Evolutionary conservation across 2,888 invertebrate genomes (phyloP), one percentile per base, ranked within the genome.

Genomic region (Atrina japonica): DNA sequence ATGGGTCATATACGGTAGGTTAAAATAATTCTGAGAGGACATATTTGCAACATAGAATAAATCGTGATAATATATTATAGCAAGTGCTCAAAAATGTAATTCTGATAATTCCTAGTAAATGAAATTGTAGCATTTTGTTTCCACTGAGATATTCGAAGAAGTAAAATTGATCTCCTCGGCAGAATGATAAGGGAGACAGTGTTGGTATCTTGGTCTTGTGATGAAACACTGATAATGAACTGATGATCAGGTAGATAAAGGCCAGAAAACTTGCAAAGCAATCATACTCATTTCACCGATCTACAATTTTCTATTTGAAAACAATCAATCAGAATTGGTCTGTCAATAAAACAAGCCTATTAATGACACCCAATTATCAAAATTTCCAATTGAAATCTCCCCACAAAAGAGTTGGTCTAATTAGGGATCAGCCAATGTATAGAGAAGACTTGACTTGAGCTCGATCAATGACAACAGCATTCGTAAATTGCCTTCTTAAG

Each of bases 251-350:
- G 21, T 23, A 47, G 69, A 69, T 69, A 64, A 72, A 58, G 71
- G 67, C 56, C 63, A 64, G 67, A 43, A 25, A 66, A 66, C 63
- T 59, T 63, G 43, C 25, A 23, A 16, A 41, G 52, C 63, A 72
- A 72, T 72, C 71, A 72, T 27, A 41, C 41, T 50, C 63, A 59
- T 63, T 52, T 66, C 67, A 70, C 68, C 75, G 78, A 82, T 81
- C 70, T 74, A 70, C 76, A 73, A 59, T 70, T 69, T 67, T 76
- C 73, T 76, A 81, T 82, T 83, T 75, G 70, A 77, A 82, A 78
- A 79, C 82, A 81, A 84, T 84, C 82, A 81, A 84, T 84, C 84
- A 83, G 73, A 58, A 67, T 66, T 58, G 66, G 29, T 64, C 58
- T 58, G 71, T 72, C 71, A 72, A 67, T 72, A 72, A 40, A 58